Conservation (phyloP, 2,113 vertebrate genomes). For the Cyanoderma ruficeps region DNA sequence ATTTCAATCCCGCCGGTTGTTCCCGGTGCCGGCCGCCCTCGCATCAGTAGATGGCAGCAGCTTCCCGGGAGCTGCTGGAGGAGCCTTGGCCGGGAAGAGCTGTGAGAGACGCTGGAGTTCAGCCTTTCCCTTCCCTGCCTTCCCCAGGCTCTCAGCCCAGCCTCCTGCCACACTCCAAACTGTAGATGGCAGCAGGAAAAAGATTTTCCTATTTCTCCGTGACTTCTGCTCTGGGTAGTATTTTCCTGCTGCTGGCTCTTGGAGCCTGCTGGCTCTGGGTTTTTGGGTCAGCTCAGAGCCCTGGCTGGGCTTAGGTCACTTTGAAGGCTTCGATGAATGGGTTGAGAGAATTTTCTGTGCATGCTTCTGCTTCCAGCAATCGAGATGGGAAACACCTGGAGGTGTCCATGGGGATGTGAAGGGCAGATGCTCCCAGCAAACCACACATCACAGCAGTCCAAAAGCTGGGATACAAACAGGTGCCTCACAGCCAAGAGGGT, state of each 20-base stretch:
- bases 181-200: conserved; percentile 59
- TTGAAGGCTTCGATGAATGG: neutral
- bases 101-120: rapidly evolving
- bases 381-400: rapidly evolving
- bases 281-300: neutral
- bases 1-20: neutral
- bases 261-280: neutral
- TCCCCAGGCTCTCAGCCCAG: neutral
- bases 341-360: neutral
- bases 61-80: neutral
- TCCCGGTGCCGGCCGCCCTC: neutral
- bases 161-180: neutral
- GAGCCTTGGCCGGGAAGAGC: neutral
- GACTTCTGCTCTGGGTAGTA: neutral
- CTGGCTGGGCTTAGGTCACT: neutral
- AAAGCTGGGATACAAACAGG: neutral
- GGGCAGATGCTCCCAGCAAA: neutral
- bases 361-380: neutral
- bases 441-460: neutral
- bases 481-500: neutral
- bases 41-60: conserved; percentile 60
- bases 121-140: neutral
- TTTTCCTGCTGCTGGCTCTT: neutral
- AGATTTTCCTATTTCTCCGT: neutral
- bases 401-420: rapidly evolving